Conservation (phyloP, 2,113 vertebrate species). For the Pterocles burchelli region DNA sequence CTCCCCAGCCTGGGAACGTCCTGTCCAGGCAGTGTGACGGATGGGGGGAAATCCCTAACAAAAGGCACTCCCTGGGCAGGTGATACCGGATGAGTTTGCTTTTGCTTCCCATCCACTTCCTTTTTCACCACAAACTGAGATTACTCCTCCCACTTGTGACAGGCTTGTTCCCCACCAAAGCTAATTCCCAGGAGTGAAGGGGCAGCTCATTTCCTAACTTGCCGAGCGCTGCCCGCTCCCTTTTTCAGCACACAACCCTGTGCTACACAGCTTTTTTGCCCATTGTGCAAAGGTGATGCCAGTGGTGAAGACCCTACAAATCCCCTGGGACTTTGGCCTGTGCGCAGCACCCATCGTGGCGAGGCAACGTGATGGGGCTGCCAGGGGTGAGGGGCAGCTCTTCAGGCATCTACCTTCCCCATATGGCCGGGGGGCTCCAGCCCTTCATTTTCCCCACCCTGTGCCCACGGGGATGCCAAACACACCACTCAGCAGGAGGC, state of each 20-base stretch:
- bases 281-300: not conserved
- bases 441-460: not conserved
- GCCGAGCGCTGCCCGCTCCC: not conserved
- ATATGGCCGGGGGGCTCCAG: not conserved
- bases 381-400: not conserved
- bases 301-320: not conserved
- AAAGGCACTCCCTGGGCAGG: not conserved
- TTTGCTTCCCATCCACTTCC: not conserved
- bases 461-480: not conserved
- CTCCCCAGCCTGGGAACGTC: not conserved
- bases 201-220: fast-evolving
- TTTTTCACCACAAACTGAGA: not conserved
- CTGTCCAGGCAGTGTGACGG: fast-evolving
- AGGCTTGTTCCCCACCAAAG: not conserved
- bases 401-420: not conserved
- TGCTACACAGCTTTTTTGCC: not conserved
- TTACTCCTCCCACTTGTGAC: not conserved
- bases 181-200: not conserved
- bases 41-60: not conserved
- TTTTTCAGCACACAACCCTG: not conserved
- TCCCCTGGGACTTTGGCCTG: not conserved
- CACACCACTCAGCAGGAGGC: fast-evolving
- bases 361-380: not conserved
- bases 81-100: not conserved
- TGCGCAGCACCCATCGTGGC: fast-evolving